Evolutionary conservation across 2,888 invertebrate genomes (phyloP).

Genomic region (Gisinianus flammeolus): DNA sequence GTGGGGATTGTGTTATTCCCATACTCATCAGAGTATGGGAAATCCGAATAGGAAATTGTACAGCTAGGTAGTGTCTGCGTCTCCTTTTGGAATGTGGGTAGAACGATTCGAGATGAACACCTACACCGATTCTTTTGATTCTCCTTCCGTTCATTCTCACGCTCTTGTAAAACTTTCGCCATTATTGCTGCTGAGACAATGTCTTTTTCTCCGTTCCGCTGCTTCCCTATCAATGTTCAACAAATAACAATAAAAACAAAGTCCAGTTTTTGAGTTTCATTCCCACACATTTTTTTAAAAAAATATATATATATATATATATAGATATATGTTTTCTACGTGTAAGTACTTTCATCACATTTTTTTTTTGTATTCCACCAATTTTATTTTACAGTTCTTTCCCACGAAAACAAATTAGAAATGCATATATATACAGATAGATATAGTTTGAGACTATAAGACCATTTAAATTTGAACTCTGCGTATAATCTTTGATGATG

Average conservation of each 20-base stretch:
- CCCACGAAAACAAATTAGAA: too few relatives aligned
- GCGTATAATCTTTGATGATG: too few relatives aligned
- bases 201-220: slow-evolving; percentile 64
- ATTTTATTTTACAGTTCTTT: too few relatives aligned
- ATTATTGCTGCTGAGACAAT: slow-evolving; percentile 85
- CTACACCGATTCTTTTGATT: slow-evolving; percentile 54
- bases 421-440: too few relatives aligned
- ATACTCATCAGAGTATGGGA: slow-evolving; percentile 48
- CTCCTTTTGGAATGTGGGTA: slow-evolving; percentile 50
- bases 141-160: slow-evolving; percentile 72
- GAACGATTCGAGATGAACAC: slow-evolving; percentile 53
- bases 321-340: too few relatives aligned
- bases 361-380: too few relatives aligned
- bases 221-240: slow-evolving; percentile 35
- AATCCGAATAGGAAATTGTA: slow-evolving; percentile 57
- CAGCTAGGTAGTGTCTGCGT: slow-evolving; percentile 56
- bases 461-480: too few relatives aligned
- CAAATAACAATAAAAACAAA: slow-evolving; percentile 26
- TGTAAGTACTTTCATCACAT: too few relatives aligned
- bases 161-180: slow-evolving; percentile 88
- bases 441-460: too few relatives aligned
- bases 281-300: slow-evolving; percentile 7
- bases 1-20: slow-evolving; percentile 38
- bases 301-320: too few relatives aligned
- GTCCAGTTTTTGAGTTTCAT: neutral